Base-by-base conservation (phyloP, 2,888 invertebrate species). In the Dryomyza anilis region DNA sequence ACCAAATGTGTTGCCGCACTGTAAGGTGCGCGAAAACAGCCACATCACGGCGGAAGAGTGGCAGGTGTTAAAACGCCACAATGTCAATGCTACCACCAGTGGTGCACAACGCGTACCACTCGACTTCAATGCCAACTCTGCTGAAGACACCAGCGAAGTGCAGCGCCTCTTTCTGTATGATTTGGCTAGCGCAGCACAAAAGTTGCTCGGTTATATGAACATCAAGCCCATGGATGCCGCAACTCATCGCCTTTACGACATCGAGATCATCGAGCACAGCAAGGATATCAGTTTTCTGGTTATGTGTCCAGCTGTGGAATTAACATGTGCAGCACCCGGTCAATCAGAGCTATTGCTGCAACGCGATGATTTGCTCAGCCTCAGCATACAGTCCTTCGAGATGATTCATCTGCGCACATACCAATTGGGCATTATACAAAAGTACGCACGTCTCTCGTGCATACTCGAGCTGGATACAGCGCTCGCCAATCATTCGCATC, bases 11-110 rank as follows among this genome's bases (percentile, higher is more conserved):
- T 87, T 98, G 71, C 98, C 98, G 0, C 94, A 96, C 81, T 93
- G 92, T 69, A 93, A 95, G 81, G 90, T 98, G 39, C 86, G 98
- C 67, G 94, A 96, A 72, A 98, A 98, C 85, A 93, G 97, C 1
- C 97, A 98, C 80, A 94, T 99, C 0, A 96, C 96, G 14, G 93
- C 93, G 27, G 98, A 98, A 80, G 98, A 98, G 84, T 98, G 98
- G 98, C 91, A 94, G 72, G 93, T 94, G 81, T 85, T 98, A 14
- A 92, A 91, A 76, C 88, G 86, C 23, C 81, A 74, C 36, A 62
- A 57, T 7, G 57, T 59, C 21, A 36, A 58, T 1, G 45, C 68
- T 27, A 61, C 62, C 1, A 67, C 53, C 2, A 64, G 67, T 16
- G 65, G 71, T 23, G 68, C 72, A 61, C 72, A 74, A 4, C 63